These are phyloP conservation scores for Rhinophrynus dorsalis DNA, from an alignment of 2,797 vertebrate species.

Conservation along the genomic window DNA sequence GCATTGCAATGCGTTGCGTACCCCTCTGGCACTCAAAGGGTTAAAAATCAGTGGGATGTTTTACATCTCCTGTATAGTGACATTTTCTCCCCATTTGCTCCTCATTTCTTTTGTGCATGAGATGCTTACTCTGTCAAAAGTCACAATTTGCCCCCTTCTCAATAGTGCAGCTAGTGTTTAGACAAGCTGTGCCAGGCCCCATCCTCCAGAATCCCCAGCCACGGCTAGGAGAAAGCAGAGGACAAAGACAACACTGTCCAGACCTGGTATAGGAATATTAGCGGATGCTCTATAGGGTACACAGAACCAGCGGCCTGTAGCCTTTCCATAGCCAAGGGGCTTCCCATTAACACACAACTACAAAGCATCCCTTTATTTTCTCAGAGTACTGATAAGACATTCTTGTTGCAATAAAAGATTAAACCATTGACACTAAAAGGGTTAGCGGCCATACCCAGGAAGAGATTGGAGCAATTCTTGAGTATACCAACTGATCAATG, in stretches of 20 bases:
- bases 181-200: constrained; percentile 13
- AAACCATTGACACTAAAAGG: too few species aligned
- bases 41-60: too few species aligned
- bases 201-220: constrained; percentile 20
- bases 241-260: constrained; percentile 31
- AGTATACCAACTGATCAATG: too few species aligned
- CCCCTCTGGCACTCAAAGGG: too few species aligned
- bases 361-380: constrained; percentile 22
- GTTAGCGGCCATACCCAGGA: too few species aligned
- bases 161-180: background rate
- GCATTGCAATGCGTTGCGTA: too few species aligned
- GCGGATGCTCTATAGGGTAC: background rate
- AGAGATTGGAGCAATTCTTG: too few species aligned
- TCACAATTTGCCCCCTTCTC: too few species aligned
- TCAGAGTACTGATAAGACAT: background rate
- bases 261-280: constrained; percentile 23
- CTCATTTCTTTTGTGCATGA: too few species aligned
- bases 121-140: too few species aligned
- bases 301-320: background rate
- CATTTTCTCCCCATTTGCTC: too few species aligned
- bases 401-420: background rate
- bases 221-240: background rate
- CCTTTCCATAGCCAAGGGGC: background rate
- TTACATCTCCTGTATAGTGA: too few species aligned
- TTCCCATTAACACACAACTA: constrained; percentile 3